A percentile compares a stretch with the other conserved stretches of the same genome.
Conservation (phyloP, 1,140 invertebrate species). For the Heterodera carotae region DNA sequence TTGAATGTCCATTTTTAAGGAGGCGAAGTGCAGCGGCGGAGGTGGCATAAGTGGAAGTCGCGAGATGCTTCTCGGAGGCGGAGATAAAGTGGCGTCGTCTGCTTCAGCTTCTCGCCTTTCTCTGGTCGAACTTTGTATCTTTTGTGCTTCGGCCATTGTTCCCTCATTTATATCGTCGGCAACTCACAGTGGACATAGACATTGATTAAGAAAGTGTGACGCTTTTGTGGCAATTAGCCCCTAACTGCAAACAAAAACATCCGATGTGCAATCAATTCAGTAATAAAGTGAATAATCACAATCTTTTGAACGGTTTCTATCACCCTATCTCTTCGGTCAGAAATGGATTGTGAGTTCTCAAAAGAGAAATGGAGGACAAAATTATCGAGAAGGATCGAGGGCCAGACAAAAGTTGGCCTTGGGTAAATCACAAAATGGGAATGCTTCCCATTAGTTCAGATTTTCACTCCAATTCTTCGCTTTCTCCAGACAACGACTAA, state of each 20-base stretch:
- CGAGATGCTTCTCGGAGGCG: constrained; percentile 19
- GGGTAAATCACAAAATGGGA: neutral
- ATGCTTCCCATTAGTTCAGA: constrained; percentile 7
- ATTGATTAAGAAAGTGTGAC: too few relatives aligned
- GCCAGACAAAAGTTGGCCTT: neutral
- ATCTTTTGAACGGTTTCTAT: too few relatives aligned
- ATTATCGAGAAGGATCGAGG: too few relatives aligned
- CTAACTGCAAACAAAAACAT: too few relatives aligned
- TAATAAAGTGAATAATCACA: too few relatives aligned
- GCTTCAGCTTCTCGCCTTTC: constrained; percentile 4
- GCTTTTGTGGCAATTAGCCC: too few relatives aligned
- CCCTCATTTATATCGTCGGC: constrained; percentile 33
- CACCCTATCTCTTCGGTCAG: too few relatives aligned
- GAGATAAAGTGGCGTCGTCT: neutral
- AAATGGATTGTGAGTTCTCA: too few relatives aligned
- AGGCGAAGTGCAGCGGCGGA: constrained; percentile 14
- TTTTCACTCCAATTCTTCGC: constrained; percentile 15
- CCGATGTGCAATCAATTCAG: too few relatives aligned
- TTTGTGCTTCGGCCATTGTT: constrained; percentile 29
- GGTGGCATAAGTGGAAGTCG: constrained; percentile 20
- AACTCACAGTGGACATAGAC: constrained; percentile 17
- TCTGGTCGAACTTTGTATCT: constrained; percentile 30
- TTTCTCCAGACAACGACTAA: constrained; percentile 20
- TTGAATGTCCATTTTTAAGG: constrained; percentile 9
- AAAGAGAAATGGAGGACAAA: too few relatives aligned